Evolutionary conservation across 2,888 invertebrate species (phyloP).

Genomic region (Stictocephala bisonia): DNA sequence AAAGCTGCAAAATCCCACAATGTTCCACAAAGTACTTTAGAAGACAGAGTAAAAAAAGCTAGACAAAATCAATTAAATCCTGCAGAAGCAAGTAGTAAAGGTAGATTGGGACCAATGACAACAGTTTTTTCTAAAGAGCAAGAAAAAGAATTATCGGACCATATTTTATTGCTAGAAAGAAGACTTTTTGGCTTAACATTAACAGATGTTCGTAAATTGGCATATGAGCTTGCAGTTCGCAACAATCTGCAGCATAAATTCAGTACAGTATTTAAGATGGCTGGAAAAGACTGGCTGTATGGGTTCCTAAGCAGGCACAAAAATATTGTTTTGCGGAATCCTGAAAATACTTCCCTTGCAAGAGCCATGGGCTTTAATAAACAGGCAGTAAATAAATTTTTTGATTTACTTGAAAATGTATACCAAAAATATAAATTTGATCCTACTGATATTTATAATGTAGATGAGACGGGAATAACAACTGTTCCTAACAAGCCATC

Average conservation of each 20-base stretch:
- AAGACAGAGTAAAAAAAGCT: too few relatives aligned
- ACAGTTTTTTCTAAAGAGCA: too few relatives aligned
- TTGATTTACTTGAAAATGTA: constrained; percentile 34
- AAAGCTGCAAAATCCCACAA: too few relatives aligned
- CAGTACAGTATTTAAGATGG: constrained; percentile 48
- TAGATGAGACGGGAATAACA: constrained; percentile 48
- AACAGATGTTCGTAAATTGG: constrained; percentile 44
- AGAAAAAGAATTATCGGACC: constrained; percentile 40
- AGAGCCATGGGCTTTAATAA: constrained; percentile 51
- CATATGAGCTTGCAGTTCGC: constrained; percentile 51
- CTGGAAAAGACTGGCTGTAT: constrained; percentile 51
- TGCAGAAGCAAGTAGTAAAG: too few relatives aligned
- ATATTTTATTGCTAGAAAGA: constrained; percentile 38
- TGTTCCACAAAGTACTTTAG: too few relatives aligned
- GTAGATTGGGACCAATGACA: too few relatives aligned
- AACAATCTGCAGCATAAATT: constrained; percentile 51
- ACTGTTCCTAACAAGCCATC: constrained; percentile 46
- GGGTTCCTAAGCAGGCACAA: constrained; percentile 46
- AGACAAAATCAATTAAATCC: too few relatives aligned
- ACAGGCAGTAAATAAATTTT: constrained; percentile 46
- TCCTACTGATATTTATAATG: constrained; percentile 46
- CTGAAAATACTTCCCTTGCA: constrained; percentile 50
- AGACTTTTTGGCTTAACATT: constrained; percentile 48
- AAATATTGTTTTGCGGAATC: constrained; percentile 44
- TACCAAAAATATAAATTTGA: constrained; percentile 30